Evolutionary conservation across 1,140 invertebrate species (phyloP).

Genomic region (Himalopsyche phryganea): DNA sequence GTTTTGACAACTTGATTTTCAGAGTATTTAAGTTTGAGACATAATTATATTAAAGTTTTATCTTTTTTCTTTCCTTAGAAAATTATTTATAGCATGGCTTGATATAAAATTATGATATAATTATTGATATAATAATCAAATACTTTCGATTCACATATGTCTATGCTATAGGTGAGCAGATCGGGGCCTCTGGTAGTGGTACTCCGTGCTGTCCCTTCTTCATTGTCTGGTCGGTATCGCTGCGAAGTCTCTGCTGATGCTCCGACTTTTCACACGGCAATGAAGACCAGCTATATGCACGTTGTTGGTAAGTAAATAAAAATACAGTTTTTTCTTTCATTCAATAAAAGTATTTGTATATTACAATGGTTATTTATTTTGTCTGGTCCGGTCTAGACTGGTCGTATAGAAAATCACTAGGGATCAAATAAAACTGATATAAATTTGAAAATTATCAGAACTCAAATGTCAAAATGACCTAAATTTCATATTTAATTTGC

Average conservation of each 20-base stretch:
- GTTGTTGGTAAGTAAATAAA: conserved; percentile 68
- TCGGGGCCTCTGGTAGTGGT: conserved; percentile 73
- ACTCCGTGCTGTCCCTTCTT: conserved; percentile 67
- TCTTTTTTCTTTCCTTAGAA: not conserved
- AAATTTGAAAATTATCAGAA: no score
- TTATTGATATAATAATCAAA: no score
- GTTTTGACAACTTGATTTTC: no score
- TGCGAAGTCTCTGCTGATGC: conserved; percentile 87
- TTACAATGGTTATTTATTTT: not conserved
- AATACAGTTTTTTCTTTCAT: not conserved
- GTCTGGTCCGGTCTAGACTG: not conserved
- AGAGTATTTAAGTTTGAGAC: no score
- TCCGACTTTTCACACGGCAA: conserved; percentile 80
- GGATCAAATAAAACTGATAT: not conserved
- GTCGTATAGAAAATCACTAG: not conserved
- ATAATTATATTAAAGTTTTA: no score
- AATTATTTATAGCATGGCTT: no score
- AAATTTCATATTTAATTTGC: no score
- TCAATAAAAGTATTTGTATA: not conserved
- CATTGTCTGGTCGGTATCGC: conserved; percentile 73
- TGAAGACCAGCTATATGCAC: conserved; percentile 75
- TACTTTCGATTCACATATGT: not conserved
- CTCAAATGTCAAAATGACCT: no score
- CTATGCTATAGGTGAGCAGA: conserved; percentile 62
- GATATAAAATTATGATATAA: no score